Conservation (phyloP, 2,113 vertebrate species). For the Hyperopisus bebe region DNA sequence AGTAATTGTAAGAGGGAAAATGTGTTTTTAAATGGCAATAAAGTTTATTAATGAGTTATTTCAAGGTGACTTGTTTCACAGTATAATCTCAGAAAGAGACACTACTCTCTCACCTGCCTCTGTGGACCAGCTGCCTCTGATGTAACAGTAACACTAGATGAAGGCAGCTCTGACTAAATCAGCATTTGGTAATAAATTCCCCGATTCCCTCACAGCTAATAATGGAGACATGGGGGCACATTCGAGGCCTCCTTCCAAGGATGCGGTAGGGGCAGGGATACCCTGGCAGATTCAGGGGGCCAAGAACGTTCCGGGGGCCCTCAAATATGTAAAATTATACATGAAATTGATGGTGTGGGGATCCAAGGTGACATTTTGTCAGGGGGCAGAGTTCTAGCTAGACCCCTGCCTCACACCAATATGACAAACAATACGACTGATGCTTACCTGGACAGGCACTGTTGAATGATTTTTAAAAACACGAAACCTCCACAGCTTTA, state of each 20-base stretch:
- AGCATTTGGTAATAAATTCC: background rate
- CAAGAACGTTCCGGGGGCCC: background rate
- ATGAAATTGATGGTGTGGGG: background rate
- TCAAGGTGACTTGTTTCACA: background rate
- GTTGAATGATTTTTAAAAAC: too few relatives aligned
- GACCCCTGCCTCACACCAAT: background rate
- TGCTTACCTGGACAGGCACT: too few relatives aligned
- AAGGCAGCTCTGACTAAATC: background rate
- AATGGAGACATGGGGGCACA: background rate
- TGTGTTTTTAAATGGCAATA: background rate
- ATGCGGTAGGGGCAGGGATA: background rate
- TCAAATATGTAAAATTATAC: background rate
- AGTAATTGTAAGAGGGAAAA: background rate
- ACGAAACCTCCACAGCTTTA: background rate
- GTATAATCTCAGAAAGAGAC: background rate
- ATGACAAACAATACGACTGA: too few relatives aligned
- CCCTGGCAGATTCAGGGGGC: background rate
- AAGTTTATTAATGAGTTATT: background rate
- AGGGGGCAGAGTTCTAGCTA: background rate
- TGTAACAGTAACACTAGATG: background rate
- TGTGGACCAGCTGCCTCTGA: background rate
- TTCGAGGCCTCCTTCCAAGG: background rate
- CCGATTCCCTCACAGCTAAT: background rate
- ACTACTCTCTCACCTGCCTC: background rate
- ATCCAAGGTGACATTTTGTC: background rate